Conservation (phyloP, 2,113 vertebrate genomes). For the Vulpes ferrilata region DNA sequence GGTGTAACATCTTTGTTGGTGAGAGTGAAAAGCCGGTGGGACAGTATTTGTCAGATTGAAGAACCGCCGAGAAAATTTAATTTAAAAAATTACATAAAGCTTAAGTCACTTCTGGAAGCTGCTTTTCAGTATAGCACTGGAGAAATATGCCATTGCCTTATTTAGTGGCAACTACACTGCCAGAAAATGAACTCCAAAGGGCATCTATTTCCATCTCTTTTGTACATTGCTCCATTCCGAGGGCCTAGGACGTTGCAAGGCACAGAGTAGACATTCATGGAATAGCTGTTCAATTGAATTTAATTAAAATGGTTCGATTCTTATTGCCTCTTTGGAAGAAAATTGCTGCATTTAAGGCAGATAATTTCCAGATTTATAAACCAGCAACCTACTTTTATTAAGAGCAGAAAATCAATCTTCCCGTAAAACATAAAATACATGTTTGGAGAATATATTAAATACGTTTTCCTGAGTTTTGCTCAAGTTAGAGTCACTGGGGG, state of each 20-base stretch:
- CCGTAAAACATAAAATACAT: not conserved
- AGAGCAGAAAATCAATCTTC: not conserved
- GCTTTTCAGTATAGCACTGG: not conserved
- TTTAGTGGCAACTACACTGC: not conserved
- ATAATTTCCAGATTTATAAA: not conserved
- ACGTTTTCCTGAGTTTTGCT: not conserved
- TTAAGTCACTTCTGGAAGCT: not conserved
- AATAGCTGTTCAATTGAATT: not conserved
- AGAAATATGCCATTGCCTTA: not conserved
- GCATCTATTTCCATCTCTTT: not conserved
- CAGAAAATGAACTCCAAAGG: not conserved
- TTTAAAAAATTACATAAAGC: not conserved
- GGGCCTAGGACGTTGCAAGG: not conserved
- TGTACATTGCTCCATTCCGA: not conserved
- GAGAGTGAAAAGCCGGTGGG: not conserved
- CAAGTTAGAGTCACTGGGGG: not conserved
- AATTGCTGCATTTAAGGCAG: not conserved
- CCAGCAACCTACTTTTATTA: not conserved
- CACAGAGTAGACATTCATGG: not conserved
- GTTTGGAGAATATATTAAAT: conserved; percentile 4
- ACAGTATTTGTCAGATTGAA: not conserved
- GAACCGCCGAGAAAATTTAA: not conserved
- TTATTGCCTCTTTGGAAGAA: conserved; percentile 10
- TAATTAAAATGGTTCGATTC: not conserved
- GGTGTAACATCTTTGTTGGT: not conserved